Conservation (phyloP, 2,113 vertebrate species). For the Nothocercus nigrocapillus region DNA sequence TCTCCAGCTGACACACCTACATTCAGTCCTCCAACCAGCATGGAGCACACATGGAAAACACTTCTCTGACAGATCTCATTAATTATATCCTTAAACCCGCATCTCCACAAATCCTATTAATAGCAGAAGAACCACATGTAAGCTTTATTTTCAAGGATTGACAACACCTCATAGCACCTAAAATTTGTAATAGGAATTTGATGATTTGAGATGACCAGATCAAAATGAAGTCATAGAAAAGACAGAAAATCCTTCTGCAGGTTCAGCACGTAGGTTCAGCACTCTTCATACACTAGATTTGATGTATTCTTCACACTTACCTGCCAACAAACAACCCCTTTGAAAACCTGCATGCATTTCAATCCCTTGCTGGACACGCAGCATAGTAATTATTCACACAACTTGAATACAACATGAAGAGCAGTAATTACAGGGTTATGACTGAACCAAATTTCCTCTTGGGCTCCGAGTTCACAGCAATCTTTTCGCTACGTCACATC, state of each 20-base stretch:
- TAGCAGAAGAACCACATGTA: accelerated
- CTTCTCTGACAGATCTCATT: not conserved
- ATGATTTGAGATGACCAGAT: not conserved
- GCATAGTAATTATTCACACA: not conserved
- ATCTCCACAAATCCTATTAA: not conserved
- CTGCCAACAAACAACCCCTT: not conserved
- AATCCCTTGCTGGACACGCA: not conserved
- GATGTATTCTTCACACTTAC: not conserved
- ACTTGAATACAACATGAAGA: not conserved
- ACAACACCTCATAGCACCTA: not conserved
- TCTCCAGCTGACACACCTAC: not conserved
- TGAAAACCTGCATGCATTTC: not conserved
- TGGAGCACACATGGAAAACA: not conserved
- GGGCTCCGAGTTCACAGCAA: not conserved
- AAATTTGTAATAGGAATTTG: not conserved
- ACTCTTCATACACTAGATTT: not conserved
- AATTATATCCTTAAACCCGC: not conserved
- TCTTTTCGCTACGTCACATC: not conserved
- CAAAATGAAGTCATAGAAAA: not conserved
- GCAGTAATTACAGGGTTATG: not conserved
- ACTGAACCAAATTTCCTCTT: not conserved
- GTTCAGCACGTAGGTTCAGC: not conserved
- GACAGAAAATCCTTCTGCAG: not conserved
- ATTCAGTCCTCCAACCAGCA: not conserved
- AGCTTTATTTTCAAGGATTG: not conserved